Base-by-base conservation (phyloP, 2,888 invertebrate species). In the Flexamia atlantica region DNA sequence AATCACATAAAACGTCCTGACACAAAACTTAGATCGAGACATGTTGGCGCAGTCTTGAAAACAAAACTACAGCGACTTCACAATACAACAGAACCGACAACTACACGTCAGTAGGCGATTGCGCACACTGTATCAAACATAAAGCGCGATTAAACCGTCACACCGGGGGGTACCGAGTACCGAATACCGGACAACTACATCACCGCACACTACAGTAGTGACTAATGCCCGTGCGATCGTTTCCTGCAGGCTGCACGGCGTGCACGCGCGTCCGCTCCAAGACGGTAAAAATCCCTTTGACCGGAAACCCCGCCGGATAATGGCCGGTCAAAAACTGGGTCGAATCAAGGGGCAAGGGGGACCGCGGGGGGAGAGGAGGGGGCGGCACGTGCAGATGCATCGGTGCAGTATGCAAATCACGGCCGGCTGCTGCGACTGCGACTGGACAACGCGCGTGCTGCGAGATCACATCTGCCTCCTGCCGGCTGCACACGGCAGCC, bases 281-380 rank as follows among this genome's bases (percentile, higher is more conserved):
- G 64, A 25, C 64, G 64, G 64, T n/a, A 64, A 64, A 64, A 64
- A 64, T 64, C 64, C 23, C 53, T 23, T 53, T 64, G 64, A 64
- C 64, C 64, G 64, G 64, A 64, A 64, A 64, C 64, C 64, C 3
- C 7, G 7, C 23, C 25, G 25, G 5, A 60, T 23, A 23, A 25
- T 25, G 25, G 60, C 60, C 64, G 64, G 64, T 64, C 30, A 30
- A 30, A 64, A 64, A 64, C 28, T 64, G 64, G 64, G 64, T 64
- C 30, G 30, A 53, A 53, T 53, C 64, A 64, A 64, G 30, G 64
- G 64, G 30, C 7, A 14, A 25, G 25, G 53, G 53, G 7, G 9
- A n/a, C 4, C 20, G 53, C 10, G 7, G 64, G 28, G 30, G 28
- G 5, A 2, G 64, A 4, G 64, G 14, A 3, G 12, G 23, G 57